Percentiles rank a stretch among this genome's conserved stretches.
Conservation (phyloP, 2,888 invertebrate species). For the Aphidius colemani region DNA sequence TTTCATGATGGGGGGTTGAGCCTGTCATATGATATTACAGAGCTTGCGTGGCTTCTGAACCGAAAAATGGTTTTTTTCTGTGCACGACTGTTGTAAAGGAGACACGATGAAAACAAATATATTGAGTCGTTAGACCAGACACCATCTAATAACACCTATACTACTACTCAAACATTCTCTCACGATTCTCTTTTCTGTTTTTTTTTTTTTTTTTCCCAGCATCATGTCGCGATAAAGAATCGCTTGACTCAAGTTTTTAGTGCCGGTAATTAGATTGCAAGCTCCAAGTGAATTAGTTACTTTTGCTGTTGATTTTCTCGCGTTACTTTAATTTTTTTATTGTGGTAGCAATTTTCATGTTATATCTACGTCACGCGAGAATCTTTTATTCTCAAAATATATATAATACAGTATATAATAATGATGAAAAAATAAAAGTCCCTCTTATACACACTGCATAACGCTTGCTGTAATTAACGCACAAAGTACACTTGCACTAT, state of each 20-base stretch:
- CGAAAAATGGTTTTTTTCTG: constrained; percentile 38
- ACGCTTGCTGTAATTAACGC: background rate
- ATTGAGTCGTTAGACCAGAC: constrained; percentile 14
- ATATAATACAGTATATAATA: too few species aligned
- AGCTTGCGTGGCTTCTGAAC: constrained; percentile 36
- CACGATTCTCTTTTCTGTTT: background rate
- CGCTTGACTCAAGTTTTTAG: constrained; percentile 19
- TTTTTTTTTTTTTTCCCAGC: background rate
- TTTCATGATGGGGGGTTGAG: constrained; percentile 51
- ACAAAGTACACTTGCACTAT: background rate
- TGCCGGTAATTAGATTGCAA: constrained; percentile 12
- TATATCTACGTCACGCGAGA: constrained; percentile 19
- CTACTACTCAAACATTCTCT: background rate
- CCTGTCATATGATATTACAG: constrained; percentile 28
- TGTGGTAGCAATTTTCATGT: constrained; percentile 1
- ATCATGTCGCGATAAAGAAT: constrained; percentile 18
- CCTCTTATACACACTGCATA: too few species aligned
- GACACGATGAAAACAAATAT: constrained; percentile 10
- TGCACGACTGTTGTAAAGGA: constrained; percentile 4
- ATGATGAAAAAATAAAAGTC: too few species aligned
- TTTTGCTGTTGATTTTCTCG: constrained; percentile 23
- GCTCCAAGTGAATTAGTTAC: constrained; percentile 25
- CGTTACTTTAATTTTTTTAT: constrained; percentile 2
- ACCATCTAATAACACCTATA: background rate
- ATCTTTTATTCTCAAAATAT: background rate